Evolutionary conservation across 2,888 invertebrate genomes (phyloP).

Genomic region (Diadromus collaris): DNA sequence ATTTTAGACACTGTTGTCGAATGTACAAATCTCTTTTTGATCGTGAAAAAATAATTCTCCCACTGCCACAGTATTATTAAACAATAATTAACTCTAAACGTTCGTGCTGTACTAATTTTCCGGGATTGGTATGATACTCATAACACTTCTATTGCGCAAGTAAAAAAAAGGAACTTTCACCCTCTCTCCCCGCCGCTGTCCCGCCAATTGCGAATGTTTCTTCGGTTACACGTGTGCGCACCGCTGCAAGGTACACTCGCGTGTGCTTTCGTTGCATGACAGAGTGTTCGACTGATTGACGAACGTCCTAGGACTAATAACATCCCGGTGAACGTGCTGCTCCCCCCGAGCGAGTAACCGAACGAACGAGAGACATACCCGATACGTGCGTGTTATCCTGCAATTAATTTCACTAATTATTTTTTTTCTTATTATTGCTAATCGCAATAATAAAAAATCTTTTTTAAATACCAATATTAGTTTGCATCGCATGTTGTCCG

Average conservation of each 20-base stretch:
- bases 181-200: constrained; percentile 42
- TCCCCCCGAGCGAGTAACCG: constrained; percentile 37
- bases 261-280: constrained; percentile 53
- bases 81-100: not conserved
- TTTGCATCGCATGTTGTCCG: constrained; percentile 5
- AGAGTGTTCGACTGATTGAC: constrained; percentile 49
- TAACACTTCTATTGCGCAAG: constrained; percentile 47
- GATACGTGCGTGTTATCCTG: constrained; percentile 13
- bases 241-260: constrained; percentile 54
- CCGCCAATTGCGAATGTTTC: not conserved
- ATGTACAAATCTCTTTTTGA: too few species aligned
- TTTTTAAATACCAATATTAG: constrained; percentile 30
- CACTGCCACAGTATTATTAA: not conserved
- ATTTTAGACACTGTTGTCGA: too few species aligned
- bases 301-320: constrained; percentile 13
- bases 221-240: constrained; percentile 42
- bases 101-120: not conserved
- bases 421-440: constrained; percentile 1
- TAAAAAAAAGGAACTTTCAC: constrained; percentile 63
- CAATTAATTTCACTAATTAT: constrained; percentile 18
- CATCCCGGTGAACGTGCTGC: constrained; percentile 31
- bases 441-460: too few species aligned
- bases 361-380: constrained; percentile 10
- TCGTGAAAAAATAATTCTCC: too few species aligned
- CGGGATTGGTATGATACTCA: not conserved